These are phyloP conservation scores for Apamea sordens DNA, from an alignment of 2,888 invertebrate genomes.

Conservation along the genomic window DNA sequence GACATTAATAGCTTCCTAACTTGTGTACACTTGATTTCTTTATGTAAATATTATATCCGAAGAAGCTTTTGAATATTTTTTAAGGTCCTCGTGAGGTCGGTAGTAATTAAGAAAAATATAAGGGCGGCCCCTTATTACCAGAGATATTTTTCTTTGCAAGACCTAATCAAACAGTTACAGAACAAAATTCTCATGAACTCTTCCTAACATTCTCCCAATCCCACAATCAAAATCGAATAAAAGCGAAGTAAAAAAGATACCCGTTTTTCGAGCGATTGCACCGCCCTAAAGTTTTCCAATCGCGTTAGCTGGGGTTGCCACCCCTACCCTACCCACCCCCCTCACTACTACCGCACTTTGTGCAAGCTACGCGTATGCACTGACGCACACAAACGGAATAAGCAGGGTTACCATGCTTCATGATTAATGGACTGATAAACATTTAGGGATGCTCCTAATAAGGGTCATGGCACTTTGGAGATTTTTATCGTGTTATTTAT, in stretches of 20 bases:
- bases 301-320: constrained; percentile 77
- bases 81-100: not conserved
- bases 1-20: not conserved
- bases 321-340: constrained; percentile 72
- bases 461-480: constrained; percentile 34
- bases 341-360: constrained; percentile 75
- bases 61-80: not conserved
- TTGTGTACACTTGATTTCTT: not conserved
- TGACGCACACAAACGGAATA: constrained; percentile 69
- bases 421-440: constrained; percentile 50
- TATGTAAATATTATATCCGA: not conserved
- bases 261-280: constrained; percentile 70
- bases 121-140: no score
- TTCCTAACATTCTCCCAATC: constrained; percentile 6
- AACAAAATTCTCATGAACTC: not conserved
- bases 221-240: constrained; percentile 47
- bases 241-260: constrained; percentile 53
- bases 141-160: not conserved
- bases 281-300: constrained; percentile 83
- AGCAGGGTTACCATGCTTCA: constrained; percentile 72
- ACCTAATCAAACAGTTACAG: not conserved
- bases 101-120: not conserved
- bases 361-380: constrained; percentile 72
- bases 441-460: constrained; percentile 40
- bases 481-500: constrained; percentile 32